A percentile compares a stretch with the other conserved stretches of the same genome.
phyloP scores from a whole-genome alignment of 2,888 invertebrate species.

The Lysandra coridon region DNA sequence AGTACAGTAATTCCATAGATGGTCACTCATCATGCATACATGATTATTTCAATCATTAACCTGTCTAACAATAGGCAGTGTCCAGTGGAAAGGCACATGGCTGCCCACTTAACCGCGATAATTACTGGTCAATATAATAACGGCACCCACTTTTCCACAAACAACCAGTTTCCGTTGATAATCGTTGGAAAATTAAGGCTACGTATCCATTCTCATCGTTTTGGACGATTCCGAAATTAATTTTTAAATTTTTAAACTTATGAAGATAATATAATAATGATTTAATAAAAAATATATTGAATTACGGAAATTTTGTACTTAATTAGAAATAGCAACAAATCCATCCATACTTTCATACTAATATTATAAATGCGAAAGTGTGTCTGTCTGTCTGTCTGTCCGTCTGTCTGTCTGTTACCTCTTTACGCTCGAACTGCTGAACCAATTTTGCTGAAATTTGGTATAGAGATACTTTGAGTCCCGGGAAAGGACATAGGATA shows the following conservation, averaged over 20 bases:
- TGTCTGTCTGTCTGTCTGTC: too few relatives aligned
- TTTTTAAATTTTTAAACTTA: neutral
- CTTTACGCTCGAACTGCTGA: too few relatives aligned
- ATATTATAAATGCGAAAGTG: too few relatives aligned
- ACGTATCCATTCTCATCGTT: neutral
- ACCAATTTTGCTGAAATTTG: too few relatives aligned
- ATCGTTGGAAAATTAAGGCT: slow-evolving; percentile 25
- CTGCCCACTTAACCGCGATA: slow-evolving; percentile 41
- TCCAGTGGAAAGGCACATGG: slow-evolving; percentile 24
- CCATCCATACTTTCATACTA: too few relatives aligned
- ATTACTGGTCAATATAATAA: slow-evolving; percentile 43
- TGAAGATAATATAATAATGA: too few relatives aligned
- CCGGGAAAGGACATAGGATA: too few relatives aligned
- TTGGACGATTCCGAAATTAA: neutral
- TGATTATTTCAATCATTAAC: slow-evolving; percentile 30
- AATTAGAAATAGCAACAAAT: too few relatives aligned
- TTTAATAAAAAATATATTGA: too few relatives aligned
- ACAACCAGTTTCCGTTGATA: slow-evolving; percentile 37
- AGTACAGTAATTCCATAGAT: slow-evolving; percentile 12
- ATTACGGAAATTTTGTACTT: too few relatives aligned
- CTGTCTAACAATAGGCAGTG: slow-evolving; percentile 33
- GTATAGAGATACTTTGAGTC: too few relatives aligned
- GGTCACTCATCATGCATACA: slow-evolving; percentile 26
- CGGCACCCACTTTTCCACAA: slow-evolving; percentile 36
- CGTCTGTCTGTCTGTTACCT: too few relatives aligned